Percentiles rank a stretch among this genome's conserved stretches.
These are phyloP conservation scores for Anneissia japonica DNA, from an alignment of 35 echinoderm and acorn worm species.

Conservation along the genomic window DNA sequence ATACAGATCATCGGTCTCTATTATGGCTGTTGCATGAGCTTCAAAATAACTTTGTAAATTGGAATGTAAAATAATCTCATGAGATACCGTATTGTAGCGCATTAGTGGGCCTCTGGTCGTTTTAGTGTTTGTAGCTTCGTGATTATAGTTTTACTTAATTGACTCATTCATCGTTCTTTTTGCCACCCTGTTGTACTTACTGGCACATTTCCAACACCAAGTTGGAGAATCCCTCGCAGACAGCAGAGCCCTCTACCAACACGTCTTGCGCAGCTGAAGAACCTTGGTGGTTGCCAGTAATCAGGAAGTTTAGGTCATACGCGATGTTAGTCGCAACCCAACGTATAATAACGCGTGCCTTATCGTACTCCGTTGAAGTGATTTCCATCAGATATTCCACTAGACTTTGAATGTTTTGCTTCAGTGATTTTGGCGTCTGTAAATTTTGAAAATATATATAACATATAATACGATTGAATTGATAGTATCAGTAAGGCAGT, in stretches of 20 bases:
- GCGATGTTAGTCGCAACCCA: background rate
- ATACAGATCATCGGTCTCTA: too few species aligned
- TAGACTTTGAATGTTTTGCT: background rate
- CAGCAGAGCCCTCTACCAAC: background rate
- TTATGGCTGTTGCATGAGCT: too few species aligned
- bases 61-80: too few species aligned
- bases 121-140: too few species aligned
- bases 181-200: background rate
- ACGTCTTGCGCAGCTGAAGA: background rate
- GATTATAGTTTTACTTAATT: too few species aligned
- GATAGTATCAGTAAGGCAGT: too few species aligned
- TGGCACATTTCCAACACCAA: background rate
- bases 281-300: background rate
- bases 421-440: background rate
- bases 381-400: background rate
- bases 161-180: too few species aligned
- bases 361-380: background rate
- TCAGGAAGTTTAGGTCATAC: background rate
- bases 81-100: too few species aligned
- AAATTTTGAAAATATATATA: too few species aligned
- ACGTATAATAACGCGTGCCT: background rate
- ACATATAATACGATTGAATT: too few species aligned
- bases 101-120: too few species aligned
- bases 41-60: too few species aligned
- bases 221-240: background rate